Base-by-base conservation (phyloP, 2,797 vertebrate genomes). In the Pempheris klunzingeri region DNA sequence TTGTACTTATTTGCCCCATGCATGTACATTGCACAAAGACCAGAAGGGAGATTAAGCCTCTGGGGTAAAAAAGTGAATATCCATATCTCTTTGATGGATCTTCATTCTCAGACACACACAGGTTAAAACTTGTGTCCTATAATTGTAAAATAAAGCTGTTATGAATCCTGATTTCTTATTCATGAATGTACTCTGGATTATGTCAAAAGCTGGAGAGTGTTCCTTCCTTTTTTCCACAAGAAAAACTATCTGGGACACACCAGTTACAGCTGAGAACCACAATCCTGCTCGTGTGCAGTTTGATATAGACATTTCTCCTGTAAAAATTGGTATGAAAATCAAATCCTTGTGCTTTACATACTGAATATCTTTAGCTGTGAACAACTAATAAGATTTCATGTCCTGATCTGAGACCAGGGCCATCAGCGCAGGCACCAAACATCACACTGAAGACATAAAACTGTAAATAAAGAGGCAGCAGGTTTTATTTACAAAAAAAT, bases 371-470 rank as follows among this genome's bases (percentile, higher is more conserved):
- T 43, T 22, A 36, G 38, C 77, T 77, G 38, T 47, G 50, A 81
- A 65, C 26, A 46, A 39, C 61, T 76, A 77, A 86, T 74, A 70
- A 70, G 65, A 78, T 85, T 80, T 71, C 41, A n/a, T 73, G 59
- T 70, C 43, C 59, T 71, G 59, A 44, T n/a, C 60, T 59, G 34
- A 81, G 59, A 84, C 60, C 54, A 47, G 41, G 15, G 50, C 41
- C 61, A 61, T 55, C 28, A 68, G 54, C 17, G 10, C 53, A 50
- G 38, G 36, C 55, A 36, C 38, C 63, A 32, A 49, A 59, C 20
- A 67, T 10, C 13, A 5, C 28, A 57, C 7, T 13, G 4, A 20
- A 71, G n/a, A 78, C 28, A 55, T 22, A 59, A 39, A 18, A 39
- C 32, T 63, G 54, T 30, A 64, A 79, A 77, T 79, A 79, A 73